phyloP scores from a whole-genome alignment of 2,888 invertebrate genomes.

The Acanthosoma haemorrhoidale region DNA sequence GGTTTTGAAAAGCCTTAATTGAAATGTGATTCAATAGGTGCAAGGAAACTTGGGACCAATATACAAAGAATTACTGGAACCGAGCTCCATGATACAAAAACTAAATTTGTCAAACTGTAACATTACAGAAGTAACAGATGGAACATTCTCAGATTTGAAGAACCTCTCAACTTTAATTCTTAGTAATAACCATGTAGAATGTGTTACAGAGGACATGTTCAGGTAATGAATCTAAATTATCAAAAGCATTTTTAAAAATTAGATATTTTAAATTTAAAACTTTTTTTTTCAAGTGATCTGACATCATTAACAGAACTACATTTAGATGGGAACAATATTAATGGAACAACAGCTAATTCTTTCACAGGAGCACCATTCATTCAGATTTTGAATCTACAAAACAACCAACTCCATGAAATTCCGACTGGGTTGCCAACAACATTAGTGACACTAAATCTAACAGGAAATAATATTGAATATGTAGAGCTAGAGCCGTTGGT shows the following conservation, averaged over 20 bases:
- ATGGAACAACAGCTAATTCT: background rate
- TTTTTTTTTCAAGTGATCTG: background rate
- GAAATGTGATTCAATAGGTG: background rate
- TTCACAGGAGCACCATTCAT: background rate
- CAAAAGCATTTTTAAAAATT: background rate
- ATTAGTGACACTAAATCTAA: background rate
- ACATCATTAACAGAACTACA: conserved; percentile 13
- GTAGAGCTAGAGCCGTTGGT: too few relatives aligned
- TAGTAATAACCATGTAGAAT: background rate
- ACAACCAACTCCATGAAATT: conserved; percentile 14
- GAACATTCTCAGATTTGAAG: background rate
- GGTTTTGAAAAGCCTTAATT: too few relatives aligned
- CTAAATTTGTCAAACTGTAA: background rate
- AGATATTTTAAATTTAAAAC: background rate
- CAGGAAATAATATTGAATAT: conserved; percentile 13
- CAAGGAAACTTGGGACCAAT: background rate
- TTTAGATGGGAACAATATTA: conserved; percentile 15
- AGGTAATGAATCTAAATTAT: background rate
- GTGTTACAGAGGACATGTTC: background rate
- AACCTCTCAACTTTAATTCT: background rate
- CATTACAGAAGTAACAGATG: background rate
- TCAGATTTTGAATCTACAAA: background rate
- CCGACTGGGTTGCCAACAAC: background rate
- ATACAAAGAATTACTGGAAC: background rate
- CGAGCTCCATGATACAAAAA: background rate